Conservation (phyloP, 2,113 vertebrate species). For the Phaetusa simplex region DNA sequence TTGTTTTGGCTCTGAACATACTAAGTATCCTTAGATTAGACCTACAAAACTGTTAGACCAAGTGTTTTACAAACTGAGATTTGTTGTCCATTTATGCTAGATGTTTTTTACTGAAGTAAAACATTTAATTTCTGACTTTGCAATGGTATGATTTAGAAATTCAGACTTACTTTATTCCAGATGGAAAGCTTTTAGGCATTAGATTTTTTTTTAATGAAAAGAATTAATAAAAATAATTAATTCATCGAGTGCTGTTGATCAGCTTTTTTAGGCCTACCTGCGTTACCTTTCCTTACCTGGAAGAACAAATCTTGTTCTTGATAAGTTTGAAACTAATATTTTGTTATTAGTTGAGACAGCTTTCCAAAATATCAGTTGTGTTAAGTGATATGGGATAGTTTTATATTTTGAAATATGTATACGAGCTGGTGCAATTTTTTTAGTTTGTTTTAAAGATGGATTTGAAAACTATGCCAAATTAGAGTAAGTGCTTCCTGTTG, state of each 20-base stretch:
- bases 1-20: not conserved
- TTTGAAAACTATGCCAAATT: not conserved
- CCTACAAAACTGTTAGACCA: not conserved
- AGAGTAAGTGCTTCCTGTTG: not conserved
- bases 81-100: not conserved
- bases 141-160: not conserved
- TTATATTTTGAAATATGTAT: not conserved
- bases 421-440: not conserved
- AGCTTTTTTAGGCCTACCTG: not conserved
- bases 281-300: not conserved
- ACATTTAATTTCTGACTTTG: not conserved
- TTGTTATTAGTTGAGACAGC: not conserved
- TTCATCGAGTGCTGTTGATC: not conserved
- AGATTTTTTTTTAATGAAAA: not conserved
- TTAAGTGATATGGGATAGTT: not conserved
- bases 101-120: not conserved
- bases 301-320: not conserved
- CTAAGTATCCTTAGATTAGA: not conserved
- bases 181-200: not conserved
- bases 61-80: not conserved
- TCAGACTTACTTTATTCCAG: not conserved
- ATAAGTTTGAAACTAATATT: not conserved
- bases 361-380: not conserved
- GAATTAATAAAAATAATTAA: not conserved
- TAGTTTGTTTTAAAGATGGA: no score